A percentile compares a stretch with the other conserved stretches of the same genome.
These are phyloP conservation scores for Cynaeus angustus DNA, from an alignment of 2,888 invertebrate species.

Conservation along the genomic window DNA sequence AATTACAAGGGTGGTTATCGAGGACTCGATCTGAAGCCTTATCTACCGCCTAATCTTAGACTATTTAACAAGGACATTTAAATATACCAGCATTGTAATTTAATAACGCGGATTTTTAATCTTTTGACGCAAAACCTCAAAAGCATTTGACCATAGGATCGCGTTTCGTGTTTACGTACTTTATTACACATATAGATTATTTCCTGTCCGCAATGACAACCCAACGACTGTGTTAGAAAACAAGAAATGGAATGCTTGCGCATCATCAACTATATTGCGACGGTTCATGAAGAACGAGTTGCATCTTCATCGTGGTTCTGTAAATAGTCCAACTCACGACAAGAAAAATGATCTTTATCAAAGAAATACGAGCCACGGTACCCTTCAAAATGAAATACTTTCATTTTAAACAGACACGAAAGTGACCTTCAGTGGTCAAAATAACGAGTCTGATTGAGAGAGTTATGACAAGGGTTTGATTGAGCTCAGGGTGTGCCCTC, in stretches of 20 bases:
- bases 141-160: constrained; percentile 36
- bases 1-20: constrained; percentile 43
- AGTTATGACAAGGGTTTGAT: constrained; percentile 8
- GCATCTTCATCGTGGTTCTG: not conserved
- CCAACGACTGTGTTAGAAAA: constrained; percentile 2
- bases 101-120: constrained; percentile 32
- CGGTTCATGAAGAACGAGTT: constrained; percentile 2
- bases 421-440: constrained; percentile 4
- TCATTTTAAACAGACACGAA: not conserved
- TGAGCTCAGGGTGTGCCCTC: constrained; percentile 3
- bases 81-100: constrained; percentile 49
- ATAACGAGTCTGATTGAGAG: constrained; percentile 6
- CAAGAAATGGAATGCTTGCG: constrained; percentile 22
- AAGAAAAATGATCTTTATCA: constrained; percentile 4
- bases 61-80: constrained; percentile 50
- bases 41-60: constrained; percentile 39
- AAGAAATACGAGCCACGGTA: too few relatives aligned
- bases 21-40: constrained; percentile 32
- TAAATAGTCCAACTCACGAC: constrained; percentile 6
- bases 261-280: constrained; percentile 22
- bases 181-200: constrained; percentile 42
- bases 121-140: constrained; percentile 37
- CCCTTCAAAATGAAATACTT: constrained; percentile 2
- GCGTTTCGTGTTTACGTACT: constrained; percentile 36
- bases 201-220: constrained; percentile 44